phyloP scores from a whole-genome alignment of 2,888 invertebrate species.

The Caenorhabditis becei region DNA sequence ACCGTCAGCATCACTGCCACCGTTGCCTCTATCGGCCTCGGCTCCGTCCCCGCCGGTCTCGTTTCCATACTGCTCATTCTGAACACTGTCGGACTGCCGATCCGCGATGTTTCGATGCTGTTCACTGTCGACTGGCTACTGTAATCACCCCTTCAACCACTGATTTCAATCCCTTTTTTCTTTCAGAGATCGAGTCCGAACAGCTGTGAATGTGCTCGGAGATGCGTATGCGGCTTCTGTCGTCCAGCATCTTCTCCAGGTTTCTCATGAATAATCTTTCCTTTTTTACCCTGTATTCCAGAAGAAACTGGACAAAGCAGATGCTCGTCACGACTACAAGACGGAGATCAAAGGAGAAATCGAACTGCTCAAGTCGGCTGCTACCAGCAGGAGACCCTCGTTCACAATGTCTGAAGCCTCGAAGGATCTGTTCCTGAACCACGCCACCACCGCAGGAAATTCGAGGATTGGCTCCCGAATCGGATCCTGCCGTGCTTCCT shows the following conservation, averaged over 20 bases:
- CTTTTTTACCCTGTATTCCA: slow-evolving; percentile 5
- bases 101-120: slow-evolving; percentile 86
- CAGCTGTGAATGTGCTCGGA: slow-evolving; percentile 79
- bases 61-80: slow-evolving; percentile 87
- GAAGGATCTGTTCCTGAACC: slow-evolving; percentile 51
- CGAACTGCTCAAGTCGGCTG: slow-evolving; percentile 74
- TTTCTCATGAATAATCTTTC: neutral
- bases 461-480: slow-evolving; percentile 59
- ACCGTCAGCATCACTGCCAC: slow-evolving; percentile 89
- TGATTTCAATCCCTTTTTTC: neutral
- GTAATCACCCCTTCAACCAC: slow-evolving; percentile 84
- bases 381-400: slow-evolving; percentile 71
- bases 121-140: slow-evolving; percentile 87
- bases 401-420: slow-evolving; percentile 62
- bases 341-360: slow-evolving; percentile 78
- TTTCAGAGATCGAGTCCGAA: slow-evolving; percentile 79
- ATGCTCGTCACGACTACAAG: slow-evolving; percentile 73
- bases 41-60: slow-evolving; percentile 86
- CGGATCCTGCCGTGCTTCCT: slow-evolving; percentile 64
- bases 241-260: slow-evolving; percentile 74
- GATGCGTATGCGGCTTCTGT: slow-evolving; percentile 79
- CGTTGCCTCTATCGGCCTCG: slow-evolving; percentile 86
- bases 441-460: slow-evolving; percentile 59
- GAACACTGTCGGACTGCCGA: slow-evolving; percentile 86
- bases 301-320: slow-evolving; percentile 73